phyloP scores from a whole-genome alignment of 2,113 vertebrate species.

The Drymodes brunneopygia region DNA sequence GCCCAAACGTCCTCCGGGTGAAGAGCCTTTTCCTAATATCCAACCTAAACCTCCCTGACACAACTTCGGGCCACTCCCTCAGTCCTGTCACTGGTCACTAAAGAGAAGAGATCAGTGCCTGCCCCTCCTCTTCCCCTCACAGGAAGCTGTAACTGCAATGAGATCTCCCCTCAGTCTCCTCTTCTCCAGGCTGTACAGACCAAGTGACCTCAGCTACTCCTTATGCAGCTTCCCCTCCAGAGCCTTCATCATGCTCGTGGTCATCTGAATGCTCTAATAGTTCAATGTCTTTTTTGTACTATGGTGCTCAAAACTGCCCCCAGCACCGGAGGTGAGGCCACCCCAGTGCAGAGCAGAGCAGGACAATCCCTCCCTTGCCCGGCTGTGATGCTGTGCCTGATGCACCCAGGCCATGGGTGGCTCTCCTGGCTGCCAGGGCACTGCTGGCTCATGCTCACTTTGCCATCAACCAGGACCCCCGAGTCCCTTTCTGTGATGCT shows the following conservation, averaged over 20 bases:
- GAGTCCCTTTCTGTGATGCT: background rate
- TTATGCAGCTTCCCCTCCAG: accelerated
- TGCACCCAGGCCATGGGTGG: accelerated
- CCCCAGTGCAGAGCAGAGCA: accelerated
- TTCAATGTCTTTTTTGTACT: background rate
- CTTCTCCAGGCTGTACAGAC: background rate
- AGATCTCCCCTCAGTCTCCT: background rate
- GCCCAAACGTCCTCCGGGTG: background rate
- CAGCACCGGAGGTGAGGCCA: accelerated
- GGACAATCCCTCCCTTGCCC: background rate
- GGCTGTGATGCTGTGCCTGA: accelerated
- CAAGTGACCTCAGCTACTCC: background rate
- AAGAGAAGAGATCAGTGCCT: background rate
- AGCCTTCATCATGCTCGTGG: accelerated
- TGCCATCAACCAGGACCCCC: accelerated
- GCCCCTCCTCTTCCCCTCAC: background rate
- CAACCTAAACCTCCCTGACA: background rate
- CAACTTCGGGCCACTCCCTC: background rate
- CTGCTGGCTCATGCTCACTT: accelerated
- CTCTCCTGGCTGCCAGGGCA: background rate
- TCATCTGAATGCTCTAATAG: background rate
- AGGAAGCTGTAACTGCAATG: background rate
- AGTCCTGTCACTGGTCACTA: background rate
- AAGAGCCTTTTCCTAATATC: background rate
- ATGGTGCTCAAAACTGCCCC: accelerated